Percentiles rank a stretch among this genome's conserved stretches.
These are phyloP conservation scores for Caenorhabditis sp. DNA, from an alignment of 2,888 invertebrate species.

Conservation along the genomic window DNA sequence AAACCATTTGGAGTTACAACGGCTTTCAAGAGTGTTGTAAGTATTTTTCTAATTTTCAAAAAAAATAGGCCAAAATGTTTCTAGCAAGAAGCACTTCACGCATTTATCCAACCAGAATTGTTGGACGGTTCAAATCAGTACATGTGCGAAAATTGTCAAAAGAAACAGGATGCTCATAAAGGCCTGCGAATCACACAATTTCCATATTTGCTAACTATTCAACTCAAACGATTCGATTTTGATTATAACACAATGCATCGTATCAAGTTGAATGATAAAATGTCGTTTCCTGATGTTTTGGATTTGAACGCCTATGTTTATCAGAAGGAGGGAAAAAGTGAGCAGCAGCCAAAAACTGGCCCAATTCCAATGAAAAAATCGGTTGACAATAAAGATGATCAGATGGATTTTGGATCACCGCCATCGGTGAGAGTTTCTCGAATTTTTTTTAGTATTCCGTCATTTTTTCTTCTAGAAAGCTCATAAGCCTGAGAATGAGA, in stretches of 20 bases:
- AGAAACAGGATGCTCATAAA: slow-evolving; percentile 87
- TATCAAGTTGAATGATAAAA: slow-evolving; percentile 86
- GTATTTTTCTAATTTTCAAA: slow-evolving; percentile 54
- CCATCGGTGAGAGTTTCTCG: background rate
- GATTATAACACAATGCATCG: slow-evolving; percentile 84
- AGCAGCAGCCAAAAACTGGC: background rate
- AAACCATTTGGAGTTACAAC: slow-evolving; percentile 82
- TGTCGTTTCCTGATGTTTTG: slow-evolving; percentile 82
- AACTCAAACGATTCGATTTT: slow-evolving; percentile 88
- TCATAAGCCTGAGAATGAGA: slow-evolving; percentile 1
- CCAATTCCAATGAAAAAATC: background rate
- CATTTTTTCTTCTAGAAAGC: slow-evolving; percentile 2
- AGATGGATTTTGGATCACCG: slow-evolving; percentile 27
- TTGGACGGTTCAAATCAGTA: slow-evolving; percentile 86
- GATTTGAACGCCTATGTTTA: slow-evolving; percentile 81
- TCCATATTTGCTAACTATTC: slow-evolving; percentile 85
- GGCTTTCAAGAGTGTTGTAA: slow-evolving; percentile 81
- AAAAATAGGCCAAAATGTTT: background rate
- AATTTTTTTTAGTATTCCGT: too few relatives aligned
- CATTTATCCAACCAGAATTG: slow-evolving; percentile 85
- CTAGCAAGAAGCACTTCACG: slow-evolving; percentile 84
- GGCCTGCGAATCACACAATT: slow-evolving; percentile 86
- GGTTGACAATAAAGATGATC: slow-evolving; percentile 10
- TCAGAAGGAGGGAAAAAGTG: background rate
- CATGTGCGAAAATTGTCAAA: slow-evolving; percentile 84